Percentiles rank a stretch among this genome's conserved stretches.
Evolutionary conservation across 2,113 vertebrate genomes (phyloP).

Genomic region (Peromyscus californicus): DNA sequence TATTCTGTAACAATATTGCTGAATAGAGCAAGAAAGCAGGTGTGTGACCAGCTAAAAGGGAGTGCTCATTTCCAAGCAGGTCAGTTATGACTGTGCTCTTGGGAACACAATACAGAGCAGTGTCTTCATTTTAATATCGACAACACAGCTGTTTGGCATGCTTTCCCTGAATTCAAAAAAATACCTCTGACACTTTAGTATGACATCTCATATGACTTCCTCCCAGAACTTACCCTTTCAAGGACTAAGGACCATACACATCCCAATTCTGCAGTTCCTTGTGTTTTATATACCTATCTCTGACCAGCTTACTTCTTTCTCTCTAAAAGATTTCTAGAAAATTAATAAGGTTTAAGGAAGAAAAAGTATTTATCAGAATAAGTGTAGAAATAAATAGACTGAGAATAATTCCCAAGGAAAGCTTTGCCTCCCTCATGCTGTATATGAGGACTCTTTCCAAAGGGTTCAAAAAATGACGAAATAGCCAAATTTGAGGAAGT

Average conservation of each 20-base stretch:
- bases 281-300: slow-evolving; percentile 72
- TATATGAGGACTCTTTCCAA: not conserved
- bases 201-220: slow-evolving; percentile 58
- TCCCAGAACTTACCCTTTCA: slow-evolving; percentile 56
- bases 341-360: not conserved
- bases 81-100: slow-evolving; percentile 29
- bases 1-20: slow-evolving; percentile 57
- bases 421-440: not conserved
- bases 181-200: slow-evolving; percentile 50
- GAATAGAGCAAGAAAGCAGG: slow-evolving; percentile 25
- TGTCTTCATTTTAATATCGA: slow-evolving; percentile 60
- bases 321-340: slow-evolving; percentile 41
- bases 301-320: slow-evolving; percentile 1
- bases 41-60: slow-evolving; percentile 14
- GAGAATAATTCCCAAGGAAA: slow-evolving; percentile 55
- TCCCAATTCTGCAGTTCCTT: slow-evolving; percentile 76
- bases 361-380: not conserved
- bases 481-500: not conserved
- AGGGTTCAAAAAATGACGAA: not conserved
- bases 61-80: not conserved
- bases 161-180: slow-evolving; percentile 77
- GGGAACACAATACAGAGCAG: not conserved
- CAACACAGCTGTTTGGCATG: slow-evolving; percentile 51
- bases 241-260: slow-evolving; percentile 38
- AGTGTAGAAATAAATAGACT: not conserved